These are phyloP conservation scores for Carassius gibelio DNA, from an alignment of 2,113 vertebrate genomes.

Conservation along the genomic window DNA sequence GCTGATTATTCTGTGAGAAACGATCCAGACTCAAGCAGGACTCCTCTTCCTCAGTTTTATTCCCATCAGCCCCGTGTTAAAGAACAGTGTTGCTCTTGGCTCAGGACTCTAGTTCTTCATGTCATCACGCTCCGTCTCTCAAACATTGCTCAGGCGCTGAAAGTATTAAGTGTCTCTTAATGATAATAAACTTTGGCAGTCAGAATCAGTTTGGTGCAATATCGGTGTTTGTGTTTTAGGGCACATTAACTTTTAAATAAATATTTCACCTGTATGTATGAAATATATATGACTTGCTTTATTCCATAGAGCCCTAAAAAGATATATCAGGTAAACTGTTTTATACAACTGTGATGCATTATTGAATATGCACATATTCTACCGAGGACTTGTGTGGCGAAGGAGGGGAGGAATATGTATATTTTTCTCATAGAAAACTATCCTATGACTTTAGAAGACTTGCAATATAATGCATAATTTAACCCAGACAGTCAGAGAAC, in stretches of 20 bases:
- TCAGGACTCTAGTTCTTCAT: not conserved
- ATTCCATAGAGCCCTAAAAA: not conserved
- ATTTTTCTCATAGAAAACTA: not conserved
- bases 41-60: constrained; percentile 30
- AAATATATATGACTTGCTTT: not conserved
- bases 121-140: not conserved
- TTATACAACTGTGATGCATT: not conserved
- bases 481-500: not conserved
- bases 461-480: not conserved
- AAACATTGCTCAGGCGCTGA: constrained; percentile 4
- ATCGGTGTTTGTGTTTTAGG: not conserved
- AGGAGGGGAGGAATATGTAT: not conserved
- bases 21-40: constrained; percentile 21
- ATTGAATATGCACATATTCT: not conserved
- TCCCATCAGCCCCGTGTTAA: not conserved
- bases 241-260: not conserved
- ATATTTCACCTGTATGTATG: not conserved
- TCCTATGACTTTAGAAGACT: not conserved
- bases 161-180: not conserved
- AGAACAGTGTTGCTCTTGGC: constrained; percentile 13
- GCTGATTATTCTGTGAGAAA: constrained; percentile 17
- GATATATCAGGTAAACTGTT: not conserved
- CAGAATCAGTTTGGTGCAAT: constrained; percentile 12
- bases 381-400: not conserved
- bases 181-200: constrained; percentile 1